Evolutionary conservation across 2,113 vertebrate species (phyloP), one percentile per base, ranked within the genome.

Genomic region (Toxotes chatareus): DNA sequence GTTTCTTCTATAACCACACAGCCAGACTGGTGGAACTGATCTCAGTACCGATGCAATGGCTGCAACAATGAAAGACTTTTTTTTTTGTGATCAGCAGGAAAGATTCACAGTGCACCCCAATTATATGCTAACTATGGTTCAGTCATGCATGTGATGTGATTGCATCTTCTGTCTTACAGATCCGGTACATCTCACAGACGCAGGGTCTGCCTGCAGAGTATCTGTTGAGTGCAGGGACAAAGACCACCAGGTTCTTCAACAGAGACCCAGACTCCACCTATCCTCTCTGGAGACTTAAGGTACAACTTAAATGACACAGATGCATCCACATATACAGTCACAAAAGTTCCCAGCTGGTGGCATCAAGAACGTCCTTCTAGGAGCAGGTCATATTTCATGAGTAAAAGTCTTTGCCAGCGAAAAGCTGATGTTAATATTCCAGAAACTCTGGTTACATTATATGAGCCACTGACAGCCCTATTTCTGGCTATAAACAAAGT

Each of bases 181-280:
- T 99, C 91, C 97, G 98, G 84, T 99, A 99, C 95, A 99, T 99
- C 94, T 99, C 98, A 72, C 98, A 99, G 95, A 99, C 98, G 0
- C 98, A 99, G 90, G 98, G 98, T 72, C 95, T 99, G 88, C 98
- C 98, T 56, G 98, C 98, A 62, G 98, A 99, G 92, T 99, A 99
- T 94, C 96, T 99, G 90, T 94, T 99, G 94, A 99, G 98, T 59
- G 97, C 98, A 40, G 98, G 98, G 83, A 99, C 98, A 42, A 99
- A 99, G 95, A 99, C 98, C 62, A 98, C 97, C 3, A 95, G 98
- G 92, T 99, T 99, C 95, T 99, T 99, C 95, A 99, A 99, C 95
- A 97, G 98, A 94, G 98, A 99, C 91, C 95, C 97, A 0, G 98
- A 99, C 88, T 99, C 98, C 32, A 96, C 98, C 0, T 99, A 99